Evolutionary conservation across 2,113 vertebrate genomes (phyloP).

Genomic region (Isurus oxyrinchus): DNA sequence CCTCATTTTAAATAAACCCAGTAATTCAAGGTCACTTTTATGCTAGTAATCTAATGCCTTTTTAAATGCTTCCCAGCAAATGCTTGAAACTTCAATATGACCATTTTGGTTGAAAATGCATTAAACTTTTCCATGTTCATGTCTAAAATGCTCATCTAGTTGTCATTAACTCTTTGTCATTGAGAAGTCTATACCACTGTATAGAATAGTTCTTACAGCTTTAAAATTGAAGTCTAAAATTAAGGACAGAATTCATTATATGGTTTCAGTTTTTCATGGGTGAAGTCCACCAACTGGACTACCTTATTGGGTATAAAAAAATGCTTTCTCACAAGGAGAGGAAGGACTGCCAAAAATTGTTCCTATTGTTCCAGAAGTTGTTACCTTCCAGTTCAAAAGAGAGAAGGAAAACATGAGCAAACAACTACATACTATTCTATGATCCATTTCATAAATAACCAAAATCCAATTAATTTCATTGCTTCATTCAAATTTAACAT

Average conservation of each 20-base stretch:
- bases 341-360: background rate
- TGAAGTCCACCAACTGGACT: background rate
- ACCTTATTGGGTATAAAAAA: background rate
- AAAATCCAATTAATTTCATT: background rate
- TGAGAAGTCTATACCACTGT: background rate
- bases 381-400: slow-evolving; percentile 1
- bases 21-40: background rate
- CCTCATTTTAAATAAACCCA: background rate
- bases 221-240: background rate
- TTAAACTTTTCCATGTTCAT: background rate
- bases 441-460: background rate
- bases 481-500: background rate
- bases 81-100: background rate
- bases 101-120: background rate
- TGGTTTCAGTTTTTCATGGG: no score
- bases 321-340: background rate
- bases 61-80: background rate
- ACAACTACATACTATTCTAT: background rate
- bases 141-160: background rate
- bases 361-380: background rate
- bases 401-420: background rate
- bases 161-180: background rate
- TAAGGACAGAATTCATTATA: background rate
- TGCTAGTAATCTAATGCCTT: background rate
- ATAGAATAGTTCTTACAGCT: background rate